Evolutionary conservation across 2,888 invertebrate species (phyloP).

Genomic region (Enchytraeus crypticus): DNA sequence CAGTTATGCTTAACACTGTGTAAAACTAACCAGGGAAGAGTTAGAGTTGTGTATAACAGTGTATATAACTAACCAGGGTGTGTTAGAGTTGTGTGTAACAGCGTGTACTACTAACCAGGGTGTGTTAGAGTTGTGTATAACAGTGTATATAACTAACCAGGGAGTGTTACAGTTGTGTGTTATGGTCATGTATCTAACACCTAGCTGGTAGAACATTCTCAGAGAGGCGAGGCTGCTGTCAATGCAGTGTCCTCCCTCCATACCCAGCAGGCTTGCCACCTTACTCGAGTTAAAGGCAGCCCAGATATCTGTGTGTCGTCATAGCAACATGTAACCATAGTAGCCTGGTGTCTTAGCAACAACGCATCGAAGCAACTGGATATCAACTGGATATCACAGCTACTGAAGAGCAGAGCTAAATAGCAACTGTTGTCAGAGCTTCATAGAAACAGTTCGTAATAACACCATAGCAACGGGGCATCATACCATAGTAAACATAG

Average conservation of each 20-base stretch:
- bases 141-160: conserved; percentile 54
- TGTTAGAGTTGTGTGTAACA: too few species aligned
- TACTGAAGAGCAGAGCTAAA: too few species aligned
- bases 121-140: conserved; percentile 60
- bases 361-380: background rate
- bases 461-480: too few species aligned
- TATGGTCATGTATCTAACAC: conserved; percentile 72
- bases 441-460: too few species aligned
- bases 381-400: too few species aligned
- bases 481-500: too few species aligned
- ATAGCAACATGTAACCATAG: background rate
- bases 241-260: conserved; percentile 78
- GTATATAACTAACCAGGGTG: too few species aligned
- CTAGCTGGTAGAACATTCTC: conserved; percentile 74
- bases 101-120: conserved; percentile 57
- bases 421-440: too few species aligned
- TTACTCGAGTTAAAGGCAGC: conserved; percentile 63
- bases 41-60: too few species aligned
- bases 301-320: conserved; percentile 46
- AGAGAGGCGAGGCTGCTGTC: conserved; percentile 71
- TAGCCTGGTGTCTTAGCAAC: background rate
- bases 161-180: conserved; percentile 83
- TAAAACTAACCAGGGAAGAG: too few species aligned
- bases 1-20: too few species aligned
- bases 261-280: conserved; percentile 78